phyloP scores from a whole-genome alignment of 2,113 vertebrate genomes.

The Oncorhynchus clarkii region DNA sequence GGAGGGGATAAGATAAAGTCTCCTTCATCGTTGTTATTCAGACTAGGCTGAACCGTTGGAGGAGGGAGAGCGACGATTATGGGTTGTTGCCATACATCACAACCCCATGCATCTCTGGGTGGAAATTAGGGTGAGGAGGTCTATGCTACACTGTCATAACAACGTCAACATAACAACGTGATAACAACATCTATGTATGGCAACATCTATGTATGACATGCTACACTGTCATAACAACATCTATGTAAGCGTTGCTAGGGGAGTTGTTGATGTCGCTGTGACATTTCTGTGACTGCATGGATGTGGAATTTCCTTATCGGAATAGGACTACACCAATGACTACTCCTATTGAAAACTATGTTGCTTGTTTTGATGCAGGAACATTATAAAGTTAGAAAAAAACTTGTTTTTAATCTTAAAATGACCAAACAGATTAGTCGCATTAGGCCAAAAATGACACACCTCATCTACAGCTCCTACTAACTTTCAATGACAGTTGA shows the following conservation, averaged over 20 bases:
- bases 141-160: constrained; percentile 16
- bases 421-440: too few species aligned
- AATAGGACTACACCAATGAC: background rate
- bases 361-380: background rate
- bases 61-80: constrained; percentile 23
- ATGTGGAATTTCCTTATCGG: background rate
- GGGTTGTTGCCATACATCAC: constrained; percentile 38
- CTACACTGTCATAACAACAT: constrained; percentile 18
- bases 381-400: background rate
- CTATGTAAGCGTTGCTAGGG: constrained; percentile 3
- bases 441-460: too few species aligned
- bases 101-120: too few species aligned
- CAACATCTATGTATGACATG: background rate
- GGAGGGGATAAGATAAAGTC: constrained; percentile 36
- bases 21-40: constrained; percentile 49
- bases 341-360: background rate
- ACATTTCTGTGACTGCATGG: constrained; percentile 12
- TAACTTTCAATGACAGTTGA: background rate
- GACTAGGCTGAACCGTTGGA: constrained; percentile 35
- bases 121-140: constrained; percentile 39
- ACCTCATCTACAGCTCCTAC: background rate
- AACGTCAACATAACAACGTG: too few species aligned
- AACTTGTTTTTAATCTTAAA: too few species aligned
- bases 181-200: too few species aligned
- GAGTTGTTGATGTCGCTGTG: background rate